A percentile compares a stretch with the other conserved stretches of the same genome.
Evolutionary conservation across 2,888 invertebrate species (phyloP).

Genomic region (Lepidocyrtinus sp.): DNA sequence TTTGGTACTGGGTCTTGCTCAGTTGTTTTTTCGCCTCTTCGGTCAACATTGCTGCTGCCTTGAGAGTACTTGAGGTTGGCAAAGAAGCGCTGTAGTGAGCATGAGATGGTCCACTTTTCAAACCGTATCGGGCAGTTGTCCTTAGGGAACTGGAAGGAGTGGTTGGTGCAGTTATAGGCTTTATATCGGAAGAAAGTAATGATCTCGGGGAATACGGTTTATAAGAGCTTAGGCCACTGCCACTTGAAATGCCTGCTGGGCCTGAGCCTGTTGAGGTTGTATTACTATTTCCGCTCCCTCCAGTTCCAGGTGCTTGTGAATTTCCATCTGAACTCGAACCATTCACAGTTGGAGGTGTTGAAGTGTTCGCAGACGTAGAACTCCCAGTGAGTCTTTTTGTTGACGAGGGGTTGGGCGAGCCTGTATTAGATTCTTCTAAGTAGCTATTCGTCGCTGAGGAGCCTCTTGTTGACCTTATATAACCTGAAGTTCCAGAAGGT

Average conservation of each 20-base stretch:
- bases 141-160: slow-evolving; percentile 65
- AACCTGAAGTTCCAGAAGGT: slow-evolving; percentile 47
- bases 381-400: slow-evolving; percentile 28
- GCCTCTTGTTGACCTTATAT: slow-evolving; percentile 34
- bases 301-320: no score
- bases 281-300: background rate
- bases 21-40: slow-evolving; percentile 60
- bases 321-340: background rate
- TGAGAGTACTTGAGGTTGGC: slow-evolving; percentile 55
- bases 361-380: background rate
- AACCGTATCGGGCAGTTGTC: slow-evolving; percentile 64
- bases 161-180: slow-evolving; percentile 46
- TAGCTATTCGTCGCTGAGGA: slow-evolving; percentile 21
- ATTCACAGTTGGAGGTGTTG: background rate
- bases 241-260: background rate
- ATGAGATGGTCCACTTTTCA: slow-evolving; percentile 64
- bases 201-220: slow-evolving; percentile 38
- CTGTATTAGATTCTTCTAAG: slow-evolving; percentile 25
- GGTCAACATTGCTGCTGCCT: slow-evolving; percentile 46
- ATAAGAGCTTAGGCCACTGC: slow-evolving; percentile 41
- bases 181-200: slow-evolving; percentile 31
- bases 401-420: background rate
- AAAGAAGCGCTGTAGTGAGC: slow-evolving; percentile 64
- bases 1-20: slow-evolving; percentile 48
- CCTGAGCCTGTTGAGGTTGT: background rate